Conservation (phyloP, 2,888 invertebrate genomes). For the Orthonevra nobilis region DNA sequence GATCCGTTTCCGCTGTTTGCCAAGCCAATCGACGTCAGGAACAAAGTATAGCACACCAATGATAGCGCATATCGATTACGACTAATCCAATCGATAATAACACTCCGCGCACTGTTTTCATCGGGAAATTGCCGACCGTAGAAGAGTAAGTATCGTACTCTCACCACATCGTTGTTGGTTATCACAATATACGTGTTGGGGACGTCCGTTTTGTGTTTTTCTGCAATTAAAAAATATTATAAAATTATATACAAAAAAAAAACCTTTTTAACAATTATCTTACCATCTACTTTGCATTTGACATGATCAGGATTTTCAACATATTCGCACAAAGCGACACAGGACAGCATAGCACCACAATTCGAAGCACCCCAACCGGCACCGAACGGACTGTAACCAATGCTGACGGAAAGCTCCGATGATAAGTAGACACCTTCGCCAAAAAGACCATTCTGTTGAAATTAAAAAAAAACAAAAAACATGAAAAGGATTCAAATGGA, state of each 20-base stretch:
- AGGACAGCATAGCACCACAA: constrained; percentile 88
- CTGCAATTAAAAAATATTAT: constrained; percentile 26
- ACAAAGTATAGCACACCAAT: constrained; percentile 83
- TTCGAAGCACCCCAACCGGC: constrained; percentile 88
- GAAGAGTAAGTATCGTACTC: constrained; percentile 88
- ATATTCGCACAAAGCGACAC: constrained; percentile 90
- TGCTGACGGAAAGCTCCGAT: constrained; percentile 86
- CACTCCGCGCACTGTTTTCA: constrained; percentile 51
- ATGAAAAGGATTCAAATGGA: too few species aligned
- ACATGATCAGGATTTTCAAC: constrained; percentile 86
- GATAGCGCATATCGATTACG: constrained; percentile 84
- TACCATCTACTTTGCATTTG: constrained; percentile 80
- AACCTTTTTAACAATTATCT: background rate
- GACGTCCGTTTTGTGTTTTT: constrained; percentile 77
- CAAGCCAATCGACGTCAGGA: constrained; percentile 84
- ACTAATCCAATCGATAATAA: constrained; percentile 81
- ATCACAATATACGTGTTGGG: constrained; percentile 88
- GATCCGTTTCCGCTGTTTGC: constrained; percentile 82
- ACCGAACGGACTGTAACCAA: constrained; percentile 87
- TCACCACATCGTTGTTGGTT: constrained; percentile 87
- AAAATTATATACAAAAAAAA: background rate
- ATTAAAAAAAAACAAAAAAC: too few species aligned
- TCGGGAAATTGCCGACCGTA: constrained; percentile 81
- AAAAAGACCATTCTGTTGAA: constrained; percentile 78
- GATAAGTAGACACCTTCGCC: constrained; percentile 89